Base-by-base conservation (phyloP, 2,888 invertebrate genomes). In the Monochamus alternatus region DNA sequence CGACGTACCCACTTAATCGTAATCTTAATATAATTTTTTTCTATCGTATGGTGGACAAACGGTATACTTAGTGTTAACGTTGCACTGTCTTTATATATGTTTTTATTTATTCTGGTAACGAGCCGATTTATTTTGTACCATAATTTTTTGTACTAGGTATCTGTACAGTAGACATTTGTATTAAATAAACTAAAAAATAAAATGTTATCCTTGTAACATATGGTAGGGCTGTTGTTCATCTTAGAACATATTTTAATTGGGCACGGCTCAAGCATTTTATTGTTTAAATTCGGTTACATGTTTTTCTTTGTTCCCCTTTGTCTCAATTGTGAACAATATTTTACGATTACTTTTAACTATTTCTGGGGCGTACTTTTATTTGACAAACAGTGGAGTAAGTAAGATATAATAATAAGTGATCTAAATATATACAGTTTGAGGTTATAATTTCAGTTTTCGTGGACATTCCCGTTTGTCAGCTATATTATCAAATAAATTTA, bases 381-480 rank as follows among this genome's bases (percentile, higher is more conserved):
- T 84, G 85, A 84, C 85, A 84, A 85, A 85, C 83, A 83, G 85
- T 79, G 84, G 85, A 82, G 80, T 79, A 71, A 74, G 79, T 79
- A 78, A 68, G 72, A 72, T 78, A 77, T 67, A 76, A 73, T 47
- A 72, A 77, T 79, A 80, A 75, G 72, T 71, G 66, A 80, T 76
- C 75, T 76, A 74, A 74, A 71, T 76, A 55, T 71, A 76, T 71
- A 78, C 69, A 68, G 70, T 76, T 76, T 75, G 44, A 65, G 76
- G 75, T 78, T 69, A 69, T 69, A 69, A 65, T 82, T 82, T 81
- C 80, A 83, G 81, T 81, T 86, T 85, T 87, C 86, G 85, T 85
- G 82, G 87, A 88, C 87, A 88, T 88, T 88, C 88, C 88, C 86
- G 85, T 87, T 87, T 88, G 87, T 87, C 87, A 87, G 85, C 87